phyloP scores from a whole-genome alignment of 37 sponge, comb jelly and placozoan species.

The Amphimedon queenslandica region DNA sequence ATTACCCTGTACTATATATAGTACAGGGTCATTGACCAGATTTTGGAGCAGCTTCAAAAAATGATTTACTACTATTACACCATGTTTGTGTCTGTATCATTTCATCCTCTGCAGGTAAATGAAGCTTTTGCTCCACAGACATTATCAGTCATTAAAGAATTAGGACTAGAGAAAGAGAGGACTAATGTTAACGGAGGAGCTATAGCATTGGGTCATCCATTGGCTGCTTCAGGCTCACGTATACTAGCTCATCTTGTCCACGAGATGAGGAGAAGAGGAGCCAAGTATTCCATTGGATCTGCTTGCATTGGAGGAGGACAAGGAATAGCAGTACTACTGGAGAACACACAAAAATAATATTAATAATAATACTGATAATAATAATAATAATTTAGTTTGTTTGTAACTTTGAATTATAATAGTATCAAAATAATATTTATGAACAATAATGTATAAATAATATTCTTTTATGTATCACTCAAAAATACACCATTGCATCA shows the following conservation, averaged over 20 bases:
- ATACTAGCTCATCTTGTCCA: conserved; percentile 90
- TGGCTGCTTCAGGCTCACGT: conserved; percentile 88
- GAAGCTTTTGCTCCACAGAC: conserved; percentile 98
- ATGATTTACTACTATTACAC: too few relatives aligned
- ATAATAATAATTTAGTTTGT: too few relatives aligned
- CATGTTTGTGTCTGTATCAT: too few relatives aligned
- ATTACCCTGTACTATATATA: too few relatives aligned
- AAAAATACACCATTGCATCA: too few relatives aligned
- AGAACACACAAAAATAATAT: conserved; percentile 44
- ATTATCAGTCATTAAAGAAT: conserved; percentile 89
- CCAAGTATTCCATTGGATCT: conserved; percentile 80
- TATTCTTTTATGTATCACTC: too few relatives aligned
- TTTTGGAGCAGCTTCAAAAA: too few relatives aligned
- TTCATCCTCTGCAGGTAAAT: conserved; percentile 84
- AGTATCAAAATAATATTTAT: too few relatives aligned
- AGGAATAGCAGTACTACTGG: conserved; percentile 92
- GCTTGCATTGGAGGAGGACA: conserved; percentile 99
- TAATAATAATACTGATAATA: too few relatives aligned
- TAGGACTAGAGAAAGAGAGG: conserved; percentile 75
- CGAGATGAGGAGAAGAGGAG: conserved; percentile 65
- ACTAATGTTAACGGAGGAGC: conserved; percentile 95
- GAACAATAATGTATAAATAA: too few relatives aligned
- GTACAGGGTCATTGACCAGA: too few relatives aligned
- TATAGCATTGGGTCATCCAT: conserved; percentile 96
- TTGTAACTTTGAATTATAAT: too few relatives aligned